Evolutionary conservation across 2,797 vertebrate species (phyloP).

Genomic region (Chiloscyllium punctatum): DNA sequence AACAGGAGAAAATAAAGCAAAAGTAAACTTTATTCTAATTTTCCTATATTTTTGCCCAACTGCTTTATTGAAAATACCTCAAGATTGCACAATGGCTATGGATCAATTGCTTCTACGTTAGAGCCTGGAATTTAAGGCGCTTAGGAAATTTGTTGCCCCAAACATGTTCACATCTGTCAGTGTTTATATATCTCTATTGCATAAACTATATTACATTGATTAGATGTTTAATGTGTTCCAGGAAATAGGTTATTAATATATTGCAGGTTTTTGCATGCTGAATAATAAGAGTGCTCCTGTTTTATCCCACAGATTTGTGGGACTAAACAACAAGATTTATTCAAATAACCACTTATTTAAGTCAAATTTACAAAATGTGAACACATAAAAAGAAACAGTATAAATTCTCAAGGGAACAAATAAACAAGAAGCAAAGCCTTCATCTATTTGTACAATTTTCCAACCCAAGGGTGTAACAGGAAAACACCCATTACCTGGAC

Average conservation of each 20-base stretch:
- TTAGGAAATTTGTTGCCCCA: neutral
- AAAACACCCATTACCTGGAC: neutral
- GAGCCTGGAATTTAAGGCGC: neutral
- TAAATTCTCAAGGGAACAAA: neutral
- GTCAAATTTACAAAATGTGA: neutral
- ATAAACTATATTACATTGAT: neutral
- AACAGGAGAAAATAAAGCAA: neutral
- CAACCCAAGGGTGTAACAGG: neutral
- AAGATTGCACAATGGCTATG: neutral
- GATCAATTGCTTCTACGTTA: neutral
- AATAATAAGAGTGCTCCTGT: neutral
- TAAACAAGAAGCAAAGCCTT: neutral
- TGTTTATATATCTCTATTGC: neutral
- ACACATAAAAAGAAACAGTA: neutral
- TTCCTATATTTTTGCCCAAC: neutral
- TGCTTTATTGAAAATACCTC: neutral
- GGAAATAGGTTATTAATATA: constrained; percentile 14
- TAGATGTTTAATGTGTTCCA: neutral
- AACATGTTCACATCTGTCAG: neutral
- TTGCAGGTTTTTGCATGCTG: neutral
- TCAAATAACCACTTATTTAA: neutral
- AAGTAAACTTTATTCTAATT: neutral
- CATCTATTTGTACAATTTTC: neutral
- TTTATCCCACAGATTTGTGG: neutral
- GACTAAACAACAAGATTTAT: neutral